Percentiles rank a stretch among this genome's conserved stretches.
Evolutionary conservation across 2,113 vertebrate species (phyloP).

Genomic region (Hystrix brachyura): DNA sequence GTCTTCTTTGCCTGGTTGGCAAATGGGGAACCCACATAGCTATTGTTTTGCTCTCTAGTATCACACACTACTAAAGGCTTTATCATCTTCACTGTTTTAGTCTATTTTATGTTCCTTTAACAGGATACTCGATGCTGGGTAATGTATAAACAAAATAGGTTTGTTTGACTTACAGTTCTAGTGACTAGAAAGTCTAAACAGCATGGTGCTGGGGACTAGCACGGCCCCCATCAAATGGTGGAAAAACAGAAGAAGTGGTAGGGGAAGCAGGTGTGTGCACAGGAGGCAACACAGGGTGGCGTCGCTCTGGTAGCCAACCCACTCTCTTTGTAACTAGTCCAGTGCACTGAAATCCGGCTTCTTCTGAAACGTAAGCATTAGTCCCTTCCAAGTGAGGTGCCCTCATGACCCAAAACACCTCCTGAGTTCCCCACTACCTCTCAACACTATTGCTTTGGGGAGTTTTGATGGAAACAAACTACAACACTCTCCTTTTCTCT

Average conservation of each 20-base stretch:
- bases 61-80: neutral
- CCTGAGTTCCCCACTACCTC: neutral
- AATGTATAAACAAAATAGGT: neutral
- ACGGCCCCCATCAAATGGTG: neutral
- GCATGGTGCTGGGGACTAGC: neutral
- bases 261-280: neutral
- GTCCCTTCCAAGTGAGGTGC: neutral
- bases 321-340: neutral
- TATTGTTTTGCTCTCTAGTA: neutral
- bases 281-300: neutral
- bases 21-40: too few species aligned
- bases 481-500: neutral
- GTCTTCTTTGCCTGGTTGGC: neutral
- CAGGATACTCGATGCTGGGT: neutral
- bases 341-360: neutral
- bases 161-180: neutral
- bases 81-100: neutral
- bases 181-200: neutral
- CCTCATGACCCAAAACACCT: too few species aligned
- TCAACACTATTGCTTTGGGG: neutral
- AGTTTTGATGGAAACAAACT: neutral
- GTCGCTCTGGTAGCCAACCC: neutral
- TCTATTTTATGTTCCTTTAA: neutral
- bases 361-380: neutral
- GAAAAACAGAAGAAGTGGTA: neutral